Percentiles rank a stretch among this genome's conserved stretches.
Evolutionary conservation across 2,888 invertebrate genomes (phyloP).

Genomic region (Shargacucullia verbasci): DNA sequence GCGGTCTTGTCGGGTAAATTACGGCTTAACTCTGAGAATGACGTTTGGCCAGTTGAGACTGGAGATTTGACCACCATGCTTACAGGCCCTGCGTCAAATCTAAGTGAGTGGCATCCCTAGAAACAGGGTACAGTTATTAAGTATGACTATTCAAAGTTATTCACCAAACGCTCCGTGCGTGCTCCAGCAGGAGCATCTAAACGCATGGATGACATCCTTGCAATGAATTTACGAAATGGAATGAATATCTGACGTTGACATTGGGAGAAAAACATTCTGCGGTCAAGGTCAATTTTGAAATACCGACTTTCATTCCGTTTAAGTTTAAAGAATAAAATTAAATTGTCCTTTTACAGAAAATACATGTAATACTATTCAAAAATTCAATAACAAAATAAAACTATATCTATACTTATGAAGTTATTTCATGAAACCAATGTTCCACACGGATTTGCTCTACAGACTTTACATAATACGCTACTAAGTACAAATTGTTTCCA

Average conservation of each 20-base stretch:
- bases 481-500: conserved; percentile 30
- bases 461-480: conserved; percentile 21
- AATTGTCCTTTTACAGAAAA: no score
- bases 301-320: no score
- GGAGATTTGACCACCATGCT: conserved; percentile 18
- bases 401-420: background rate
- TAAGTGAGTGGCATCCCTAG: conserved; percentile 28
- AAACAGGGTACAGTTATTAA: conserved; percentile 48
- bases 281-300: background rate
- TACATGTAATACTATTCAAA: no score
- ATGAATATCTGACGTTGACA: conserved; percentile 32
- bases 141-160: conserved; percentile 66
- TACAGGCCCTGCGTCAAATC: conserved; percentile 21
- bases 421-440: conserved; percentile 7
- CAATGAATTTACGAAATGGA: conserved; percentile 44
- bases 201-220: conserved; percentile 33
- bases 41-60: conserved; percentile 16
- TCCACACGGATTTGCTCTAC: conserved; percentile 4
- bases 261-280: conserved; percentile 10
- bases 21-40: conserved; percentile 23
- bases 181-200: conserved; percentile 31
- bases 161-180: conserved; percentile 51
- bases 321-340: no score
- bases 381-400: background rate
- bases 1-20: conserved; percentile 44